phyloP scores from a whole-genome alignment of 2,888 invertebrate species.

The Amitus sp. region DNA sequence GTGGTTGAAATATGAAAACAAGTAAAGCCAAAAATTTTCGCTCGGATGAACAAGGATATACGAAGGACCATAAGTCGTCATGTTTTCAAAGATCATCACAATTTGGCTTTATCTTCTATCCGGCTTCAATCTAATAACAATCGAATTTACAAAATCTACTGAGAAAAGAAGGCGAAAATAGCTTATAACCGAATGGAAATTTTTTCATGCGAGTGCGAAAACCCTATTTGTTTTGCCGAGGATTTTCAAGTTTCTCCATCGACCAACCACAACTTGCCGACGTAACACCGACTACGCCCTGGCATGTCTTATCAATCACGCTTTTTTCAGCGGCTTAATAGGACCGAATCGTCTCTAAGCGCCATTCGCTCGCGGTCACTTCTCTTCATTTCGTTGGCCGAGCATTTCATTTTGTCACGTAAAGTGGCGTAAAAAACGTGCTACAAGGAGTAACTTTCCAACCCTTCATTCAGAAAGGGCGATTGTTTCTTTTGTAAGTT shows the following conservation, averaged over 20 bases:
- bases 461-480: conserved; percentile 10
- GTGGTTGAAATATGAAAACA: no score
- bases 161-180: conserved; percentile 34
- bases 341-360: conserved; percentile 44
- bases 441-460: conserved; percentile 23
- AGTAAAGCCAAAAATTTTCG: no score
- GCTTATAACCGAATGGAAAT: conserved; percentile 29
- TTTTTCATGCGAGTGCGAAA: conserved; percentile 43
- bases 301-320: conserved; percentile 48
- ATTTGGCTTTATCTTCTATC: no score
- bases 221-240: conserved; percentile 37
- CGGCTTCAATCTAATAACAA: background rate
- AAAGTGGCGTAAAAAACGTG: conserved; percentile 11
- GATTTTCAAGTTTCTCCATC: conserved; percentile 30
- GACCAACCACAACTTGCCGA: conserved; percentile 22
- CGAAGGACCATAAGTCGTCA: no score
- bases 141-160: conserved; percentile 8
- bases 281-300: conserved; percentile 23
- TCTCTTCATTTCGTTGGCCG: conserved; percentile 28
- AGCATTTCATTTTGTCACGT: conserved; percentile 15
- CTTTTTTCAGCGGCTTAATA: conserved; percentile 41
- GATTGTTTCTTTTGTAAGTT: background rate
- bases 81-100: no score
- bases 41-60: no score
- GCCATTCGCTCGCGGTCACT: conserved; percentile 32